Evolutionary conservation across 2,888 invertebrate species (phyloP), one percentile per base, ranked within the genome.

Genomic region (Mesoligia furuncula): DNA sequence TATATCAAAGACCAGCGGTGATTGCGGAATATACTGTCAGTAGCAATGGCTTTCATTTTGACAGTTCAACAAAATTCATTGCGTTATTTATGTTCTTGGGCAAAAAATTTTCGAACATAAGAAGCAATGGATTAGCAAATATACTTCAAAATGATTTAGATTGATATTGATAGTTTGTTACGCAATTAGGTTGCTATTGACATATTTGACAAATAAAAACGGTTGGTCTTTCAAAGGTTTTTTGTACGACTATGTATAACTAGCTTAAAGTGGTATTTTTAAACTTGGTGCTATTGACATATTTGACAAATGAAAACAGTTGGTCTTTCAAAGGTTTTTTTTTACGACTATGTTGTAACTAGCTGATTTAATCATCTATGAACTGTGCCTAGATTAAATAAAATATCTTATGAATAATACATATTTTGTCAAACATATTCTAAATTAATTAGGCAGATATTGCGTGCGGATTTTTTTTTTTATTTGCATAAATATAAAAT

Each of bases 221-320:
- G 31, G 4, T 31, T 31, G 4, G 31, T 31, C 31, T 31, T 31
- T 31, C 31, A 31, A 31, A 31, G 31, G 31, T 51, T 78, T 45
- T 65, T 79, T 79, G 72, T 57, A 79, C 48, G 24, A 59, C 39
- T 57, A 65, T 45, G n/a, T 31, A 31, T 64, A 65, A 51, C n/a
- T 59, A 72, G 8, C 48, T 36, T 36, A 57, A 39, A 27, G 31
- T 31, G 31, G 31, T 31, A 31, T 31, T 4, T 31, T 31, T 31
- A 31, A 31, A 31, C n/a, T n/a, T n/a, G n/a, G n/a, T 42, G 39
- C 39, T 42, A 7, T 42, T 42, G 39, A 39, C 7, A 6, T 42
- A 11, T 42, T 42, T 42, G 42, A 11, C 2, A 62, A 62, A 27
- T 31, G 31, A 62, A 54, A 77, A 36, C 36, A 2, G 0, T 36